Percentiles rank a stretch among this genome's conserved stretches.
phyloP scores from a whole-genome alignment of 2,113 vertebrate genomes.

The Pao palembangensis region DNA sequence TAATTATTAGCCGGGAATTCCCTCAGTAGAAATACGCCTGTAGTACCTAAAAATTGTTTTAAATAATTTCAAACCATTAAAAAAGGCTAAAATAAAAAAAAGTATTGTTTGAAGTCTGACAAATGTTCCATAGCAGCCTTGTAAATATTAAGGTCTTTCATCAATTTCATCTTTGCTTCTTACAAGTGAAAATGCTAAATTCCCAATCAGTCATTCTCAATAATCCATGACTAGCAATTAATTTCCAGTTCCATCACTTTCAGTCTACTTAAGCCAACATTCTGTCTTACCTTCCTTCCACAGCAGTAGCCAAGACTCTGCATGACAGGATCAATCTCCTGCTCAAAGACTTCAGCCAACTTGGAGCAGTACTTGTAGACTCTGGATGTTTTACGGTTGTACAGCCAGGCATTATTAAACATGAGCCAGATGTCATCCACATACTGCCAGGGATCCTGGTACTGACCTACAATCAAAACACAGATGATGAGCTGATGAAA shows the following conservation, averaged over 20 bases:
- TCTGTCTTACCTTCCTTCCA: slow-evolving; percentile 87
- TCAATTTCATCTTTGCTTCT: not conserved
- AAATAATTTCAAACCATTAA: not conserved
- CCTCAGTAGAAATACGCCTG: too few relatives aligned
- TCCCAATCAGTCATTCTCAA: not conserved
- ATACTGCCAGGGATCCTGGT: slow-evolving; percentile 98
- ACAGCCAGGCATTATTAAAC: slow-evolving; percentile 99
- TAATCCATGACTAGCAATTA: too few relatives aligned
- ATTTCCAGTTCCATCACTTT: too few relatives aligned
- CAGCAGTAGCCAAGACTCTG: slow-evolving; percentile 96
- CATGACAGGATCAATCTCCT: slow-evolving; percentile 99
- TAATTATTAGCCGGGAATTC: too few relatives aligned
- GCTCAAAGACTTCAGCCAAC: slow-evolving; percentile 95
- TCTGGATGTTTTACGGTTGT: slow-evolving; percentile 96
- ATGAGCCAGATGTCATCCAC: slow-evolving; percentile 99
- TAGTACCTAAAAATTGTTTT: too few relatives aligned
- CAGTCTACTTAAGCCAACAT: not conserved
- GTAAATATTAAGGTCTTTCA: too few relatives aligned
- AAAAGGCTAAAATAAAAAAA: not conserved
- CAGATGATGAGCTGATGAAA: not conserved
- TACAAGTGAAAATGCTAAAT: not conserved
- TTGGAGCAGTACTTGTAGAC: slow-evolving; percentile 99
- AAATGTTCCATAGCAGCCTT: too few relatives aligned
- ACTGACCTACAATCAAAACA: slow-evolving; percentile 76
- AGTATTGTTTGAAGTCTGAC: too few relatives aligned